Evolutionary conservation across 2,888 invertebrate genomes (phyloP).

Genomic region (Pammene fasciana): DNA sequence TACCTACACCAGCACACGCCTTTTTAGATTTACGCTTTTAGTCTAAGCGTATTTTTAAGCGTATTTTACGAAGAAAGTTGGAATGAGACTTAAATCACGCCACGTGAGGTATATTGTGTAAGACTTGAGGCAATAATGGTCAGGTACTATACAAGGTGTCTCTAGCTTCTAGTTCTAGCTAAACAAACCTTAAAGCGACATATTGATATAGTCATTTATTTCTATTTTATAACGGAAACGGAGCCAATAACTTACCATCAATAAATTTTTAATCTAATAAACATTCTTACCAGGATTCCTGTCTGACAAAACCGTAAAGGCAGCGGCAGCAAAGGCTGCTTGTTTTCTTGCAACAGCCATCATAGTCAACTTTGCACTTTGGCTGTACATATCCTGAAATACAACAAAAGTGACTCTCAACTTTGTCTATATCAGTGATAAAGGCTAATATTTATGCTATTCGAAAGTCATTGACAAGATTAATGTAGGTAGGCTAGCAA

Average conservation of each 20-base stretch:
- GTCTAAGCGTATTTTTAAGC: not conserved
- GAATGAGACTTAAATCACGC: not conserved
- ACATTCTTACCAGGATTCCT: conserved; percentile 58
- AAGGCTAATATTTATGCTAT: too few relatives aligned
- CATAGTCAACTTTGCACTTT: conserved; percentile 61
- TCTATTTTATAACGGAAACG: too few relatives aligned
- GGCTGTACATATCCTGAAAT: conserved; percentile 62
- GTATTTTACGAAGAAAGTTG: not conserved
- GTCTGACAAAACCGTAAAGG: conserved; percentile 68
- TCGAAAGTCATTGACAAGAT: too few relatives aligned
- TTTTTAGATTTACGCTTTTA: too few relatives aligned
- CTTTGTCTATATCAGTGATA: not conserved
- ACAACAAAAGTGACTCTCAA: not conserved
- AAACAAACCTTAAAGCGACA: too few relatives aligned
- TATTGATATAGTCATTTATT: too few relatives aligned
- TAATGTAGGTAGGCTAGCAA: too few relatives aligned
- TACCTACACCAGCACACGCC: too few relatives aligned
- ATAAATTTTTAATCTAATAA: too few relatives aligned
- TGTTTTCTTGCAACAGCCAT: conserved; percentile 64
- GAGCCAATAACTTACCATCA: too few relatives aligned
- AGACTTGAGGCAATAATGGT: not conserved
- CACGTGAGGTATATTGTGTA: not conserved
- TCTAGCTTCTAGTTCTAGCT: too few relatives aligned
- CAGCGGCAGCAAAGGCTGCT: conserved; percentile 69
- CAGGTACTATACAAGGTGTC: not conserved